Percentiles rank a stretch among this genome's conserved stretches.
Evolutionary conservation across 2,113 vertebrate genomes (phyloP).

Genomic region (Prunella himalayana): DNA sequence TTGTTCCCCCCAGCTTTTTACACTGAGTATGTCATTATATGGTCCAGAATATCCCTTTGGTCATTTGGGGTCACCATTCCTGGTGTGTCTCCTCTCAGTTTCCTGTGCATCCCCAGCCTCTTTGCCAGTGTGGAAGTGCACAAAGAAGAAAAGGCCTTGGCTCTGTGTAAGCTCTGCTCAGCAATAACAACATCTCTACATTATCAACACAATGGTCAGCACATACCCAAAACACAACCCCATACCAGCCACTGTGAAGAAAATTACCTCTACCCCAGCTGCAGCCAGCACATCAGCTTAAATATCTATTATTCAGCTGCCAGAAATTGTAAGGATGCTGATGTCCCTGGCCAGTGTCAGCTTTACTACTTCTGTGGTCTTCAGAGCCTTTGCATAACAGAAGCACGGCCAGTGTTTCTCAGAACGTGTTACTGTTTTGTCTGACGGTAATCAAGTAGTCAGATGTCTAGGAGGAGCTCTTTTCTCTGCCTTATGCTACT

Average conservation of each 20-base stretch:
- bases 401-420: not conserved
- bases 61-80: not conserved
- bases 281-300: not conserved
- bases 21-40: not conserved
- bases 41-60: not conserved
- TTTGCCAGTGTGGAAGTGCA: not conserved
- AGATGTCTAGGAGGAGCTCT: not conserved
- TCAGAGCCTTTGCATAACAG: not conserved
- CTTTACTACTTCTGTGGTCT: not conserved
- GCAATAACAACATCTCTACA: not conserved
- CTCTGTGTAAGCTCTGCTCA: not conserved
- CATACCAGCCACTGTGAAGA: not conserved
- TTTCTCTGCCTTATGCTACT: not conserved
- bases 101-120: not conserved
- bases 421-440: not conserved
- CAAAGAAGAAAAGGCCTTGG: not conserved
- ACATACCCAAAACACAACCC: not conserved
- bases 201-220: not conserved
- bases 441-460: not conserved
- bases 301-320: not conserved
- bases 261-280: not conserved
- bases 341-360: not conserved
- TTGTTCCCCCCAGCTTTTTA: not conserved
- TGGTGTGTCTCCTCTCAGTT: not conserved
- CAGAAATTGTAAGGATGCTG: not conserved